Evolutionary conservation across 2,888 invertebrate species (phyloP).

Genomic region (Marasmarcha lunaedactyla): DNA sequence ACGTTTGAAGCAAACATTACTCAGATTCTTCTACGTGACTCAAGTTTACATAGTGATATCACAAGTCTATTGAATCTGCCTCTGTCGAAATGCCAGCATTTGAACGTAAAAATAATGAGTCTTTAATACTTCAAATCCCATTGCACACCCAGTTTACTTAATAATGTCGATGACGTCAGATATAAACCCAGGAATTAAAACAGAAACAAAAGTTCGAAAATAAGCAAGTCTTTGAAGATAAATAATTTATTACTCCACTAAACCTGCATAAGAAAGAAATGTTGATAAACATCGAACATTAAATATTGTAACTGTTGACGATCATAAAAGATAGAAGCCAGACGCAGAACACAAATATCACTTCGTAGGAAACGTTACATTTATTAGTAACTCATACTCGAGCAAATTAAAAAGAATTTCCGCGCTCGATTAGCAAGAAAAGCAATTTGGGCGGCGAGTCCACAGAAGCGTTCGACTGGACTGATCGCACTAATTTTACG

Average conservation of each 20-base stretch:
- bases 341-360: conserved; percentile 57
- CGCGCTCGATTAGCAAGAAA: conserved; percentile 48
- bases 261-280: conserved; percentile 69
- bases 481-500: conserved; percentile 47
- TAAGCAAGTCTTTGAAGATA: conserved; percentile 65
- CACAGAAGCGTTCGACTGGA: conserved; percentile 28
- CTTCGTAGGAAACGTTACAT: conserved; percentile 52
- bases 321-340: conserved; percentile 63
- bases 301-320: conserved; percentile 68
- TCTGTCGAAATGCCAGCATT: conserved; percentile 35
- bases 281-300: conserved; percentile 70
- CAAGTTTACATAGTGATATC: conserved; percentile 40
- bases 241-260: conserved; percentile 65
- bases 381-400: conserved; percentile 47
- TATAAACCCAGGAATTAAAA: conserved; percentile 33
- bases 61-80: conserved; percentile 31
- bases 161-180: conserved; percentile 42
- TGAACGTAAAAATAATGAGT: conserved; percentile 24
- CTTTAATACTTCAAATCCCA: conserved; percentile 28
- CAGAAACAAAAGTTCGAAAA: conserved; percentile 64
- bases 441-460: conserved; percentile 39
- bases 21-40: conserved; percentile 19
- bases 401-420: conserved; percentile 50
- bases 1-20: conserved; percentile 26
- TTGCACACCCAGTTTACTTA: conserved; percentile 28